phyloP scores from a whole-genome alignment of 2,113 vertebrate species.

The Cettia cetti region DNA sequence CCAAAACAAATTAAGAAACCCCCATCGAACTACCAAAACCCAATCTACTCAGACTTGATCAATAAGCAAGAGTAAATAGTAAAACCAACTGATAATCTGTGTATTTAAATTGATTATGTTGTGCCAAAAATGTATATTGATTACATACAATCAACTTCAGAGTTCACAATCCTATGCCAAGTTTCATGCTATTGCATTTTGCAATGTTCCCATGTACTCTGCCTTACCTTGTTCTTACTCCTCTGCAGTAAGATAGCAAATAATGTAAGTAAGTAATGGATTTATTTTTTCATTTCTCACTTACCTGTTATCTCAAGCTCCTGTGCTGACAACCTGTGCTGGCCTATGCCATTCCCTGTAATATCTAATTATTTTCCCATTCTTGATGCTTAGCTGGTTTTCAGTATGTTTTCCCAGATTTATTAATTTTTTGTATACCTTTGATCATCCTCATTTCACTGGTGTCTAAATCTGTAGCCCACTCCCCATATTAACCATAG shows the following conservation, averaged over 20 bases:
- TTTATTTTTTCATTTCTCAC: neutral
- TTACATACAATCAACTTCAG: neutral
- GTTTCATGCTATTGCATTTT: neutral
- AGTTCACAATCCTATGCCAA: neutral
- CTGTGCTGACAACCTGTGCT: neutral
- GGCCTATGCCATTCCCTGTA: neutral
- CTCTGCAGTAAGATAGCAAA: too few species aligned
- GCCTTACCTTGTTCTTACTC: neutral
- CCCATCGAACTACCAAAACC: fast-evolving
- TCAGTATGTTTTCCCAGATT: neutral
- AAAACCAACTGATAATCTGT: neutral
- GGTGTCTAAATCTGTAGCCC: neutral
- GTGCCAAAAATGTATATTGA: neutral
- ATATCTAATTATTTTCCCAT: neutral
- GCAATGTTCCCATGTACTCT: neutral
- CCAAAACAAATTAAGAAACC: neutral
- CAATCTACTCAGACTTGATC: neutral
- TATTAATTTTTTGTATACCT: neutral
- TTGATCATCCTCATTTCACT: neutral
- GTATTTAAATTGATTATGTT: neutral
- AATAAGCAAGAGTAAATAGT: neutral
- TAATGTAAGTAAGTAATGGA: too few species aligned
- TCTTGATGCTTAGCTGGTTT: neutral
- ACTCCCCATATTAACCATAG: neutral
- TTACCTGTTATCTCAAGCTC: neutral